Base-by-base conservation (phyloP, 2,113 vertebrate genomes). In the Myiozetetes cayanensis region DNA sequence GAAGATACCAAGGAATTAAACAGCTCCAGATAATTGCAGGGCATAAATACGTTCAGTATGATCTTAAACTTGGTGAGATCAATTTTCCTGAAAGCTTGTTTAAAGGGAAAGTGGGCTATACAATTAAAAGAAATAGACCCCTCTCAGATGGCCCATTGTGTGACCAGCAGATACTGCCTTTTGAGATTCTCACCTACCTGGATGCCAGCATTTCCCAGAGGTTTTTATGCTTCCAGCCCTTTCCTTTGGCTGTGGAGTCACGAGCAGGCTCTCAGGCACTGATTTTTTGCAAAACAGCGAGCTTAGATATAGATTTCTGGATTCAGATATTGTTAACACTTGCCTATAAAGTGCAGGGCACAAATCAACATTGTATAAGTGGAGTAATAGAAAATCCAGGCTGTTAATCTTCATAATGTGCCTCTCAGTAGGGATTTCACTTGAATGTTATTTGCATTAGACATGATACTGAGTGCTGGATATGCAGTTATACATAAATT, bases 361-460 rank as follows among this genome's bases (percentile, higher is more conserved):
- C 39, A 66, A 66, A 91, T 35, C 85, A 89, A 55, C 59, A 15
- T 39, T 0, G 1, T 23, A 44, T 46, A 70, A 83, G 11, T 2
- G 2, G 46, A 67, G 71, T 9, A 71, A 88, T 9, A 65, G 84
- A 65, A 96, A 87, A 96, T 72, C 63, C 81, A 82, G 74, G 87
- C 63, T 91, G 89, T 93, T 96, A 83, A 93, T 96, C 95, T 96
- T 88, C 92, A 80, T 91, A 95, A 95, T 80, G 87, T 59, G 75
- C 67, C 63, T 93, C 90, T 96, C 87, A 83, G 75, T 37, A 72
- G 95, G 71, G 91, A 97, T 94, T 97, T 94, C 85, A 79, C 78
- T 89, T 74, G 78, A 77, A 76, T 81, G 92, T 41, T 91, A 77
- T 86, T 96, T 96, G 88, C 94, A 94, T 96, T 96, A 95, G 93